phyloP scores from a whole-genome alignment of 2,113 vertebrate genomes.

The Sinocyclocheilus maitianheensis region DNA sequence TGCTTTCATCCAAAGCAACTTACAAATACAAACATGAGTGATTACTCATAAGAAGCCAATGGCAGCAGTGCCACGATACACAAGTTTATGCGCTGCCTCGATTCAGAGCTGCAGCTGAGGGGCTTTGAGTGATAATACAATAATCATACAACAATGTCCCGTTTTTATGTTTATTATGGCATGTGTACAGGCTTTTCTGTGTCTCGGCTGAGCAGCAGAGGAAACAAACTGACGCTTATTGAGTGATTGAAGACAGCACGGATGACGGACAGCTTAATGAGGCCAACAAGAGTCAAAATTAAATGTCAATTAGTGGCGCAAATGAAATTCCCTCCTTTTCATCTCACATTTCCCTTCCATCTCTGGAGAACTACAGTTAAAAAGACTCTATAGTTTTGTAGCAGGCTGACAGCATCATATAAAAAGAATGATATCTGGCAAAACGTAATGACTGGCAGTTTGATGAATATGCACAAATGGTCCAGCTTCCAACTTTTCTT shows the following conservation, averaged over 20 bases:
- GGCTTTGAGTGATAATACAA: background rate
- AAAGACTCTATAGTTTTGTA: background rate
- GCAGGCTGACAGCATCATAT: background rate
- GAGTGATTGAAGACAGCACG: slow-evolving; percentile 69
- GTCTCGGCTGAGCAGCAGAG: background rate
- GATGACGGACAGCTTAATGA: slow-evolving; percentile 72
- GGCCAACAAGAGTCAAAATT: slow-evolving; percentile 72
- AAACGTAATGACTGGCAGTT: background rate
- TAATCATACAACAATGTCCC: background rate
- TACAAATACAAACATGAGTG: background rate
- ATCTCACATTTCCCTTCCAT: background rate
- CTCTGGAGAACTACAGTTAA: background rate
- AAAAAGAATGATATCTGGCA: background rate
- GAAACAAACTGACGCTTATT: slow-evolving; percentile 51
- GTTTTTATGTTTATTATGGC: background rate
- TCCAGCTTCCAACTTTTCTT: background rate
- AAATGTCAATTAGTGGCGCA: slow-evolving; percentile 71
- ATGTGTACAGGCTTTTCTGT: background rate
- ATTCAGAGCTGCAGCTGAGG: background rate
- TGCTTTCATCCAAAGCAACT: background rate
- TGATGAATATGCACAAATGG: slow-evolving; percentile 26
- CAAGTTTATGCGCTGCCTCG: background rate
- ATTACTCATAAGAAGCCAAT: background rate
- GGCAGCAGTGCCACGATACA: background rate
- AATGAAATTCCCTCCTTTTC: slow-evolving; percentile 56